Conservation (phyloP, 1,140 invertebrate species). For the Bathynomus jamesi region DNA sequence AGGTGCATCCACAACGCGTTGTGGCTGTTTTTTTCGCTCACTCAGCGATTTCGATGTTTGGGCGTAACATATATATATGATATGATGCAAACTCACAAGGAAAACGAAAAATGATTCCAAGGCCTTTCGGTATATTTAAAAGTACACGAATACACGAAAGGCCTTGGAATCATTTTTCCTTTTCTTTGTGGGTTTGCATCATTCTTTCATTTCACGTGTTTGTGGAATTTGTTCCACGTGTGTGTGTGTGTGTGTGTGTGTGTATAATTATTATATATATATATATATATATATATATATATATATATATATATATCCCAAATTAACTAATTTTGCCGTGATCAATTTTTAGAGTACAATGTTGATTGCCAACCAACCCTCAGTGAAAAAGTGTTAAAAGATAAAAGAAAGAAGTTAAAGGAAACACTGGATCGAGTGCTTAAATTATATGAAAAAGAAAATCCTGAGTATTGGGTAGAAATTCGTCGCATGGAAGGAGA, state of each 20-base stretch:
- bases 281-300: constrained; percentile 14
- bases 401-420: constrained; percentile 89
- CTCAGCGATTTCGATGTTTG: no score
- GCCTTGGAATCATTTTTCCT: no score
- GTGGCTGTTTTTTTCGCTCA: no score
- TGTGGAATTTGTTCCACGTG: no score
- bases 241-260: not conserved
- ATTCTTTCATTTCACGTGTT: no score
- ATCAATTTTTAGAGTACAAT: constrained; percentile 19
- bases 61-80: no score
- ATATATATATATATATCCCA: constrained; percentile 10
- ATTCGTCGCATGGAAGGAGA: constrained; percentile 82
- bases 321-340: not conserved
- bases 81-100: no score
- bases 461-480: constrained; percentile 85
- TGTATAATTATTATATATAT: constrained; percentile 5
- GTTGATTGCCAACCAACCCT: constrained; percentile 56
- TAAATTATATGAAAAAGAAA: constrained; percentile 92
- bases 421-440: constrained; percentile 90
- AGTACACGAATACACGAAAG: no score
- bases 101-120: no score
- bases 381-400: constrained; percentile 94
- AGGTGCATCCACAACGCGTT: no score
- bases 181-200: no score
- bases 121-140: no score